Evolutionary conservation across 2,888 invertebrate species (phyloP).

Genomic region (Pterostichus niger): DNA sequence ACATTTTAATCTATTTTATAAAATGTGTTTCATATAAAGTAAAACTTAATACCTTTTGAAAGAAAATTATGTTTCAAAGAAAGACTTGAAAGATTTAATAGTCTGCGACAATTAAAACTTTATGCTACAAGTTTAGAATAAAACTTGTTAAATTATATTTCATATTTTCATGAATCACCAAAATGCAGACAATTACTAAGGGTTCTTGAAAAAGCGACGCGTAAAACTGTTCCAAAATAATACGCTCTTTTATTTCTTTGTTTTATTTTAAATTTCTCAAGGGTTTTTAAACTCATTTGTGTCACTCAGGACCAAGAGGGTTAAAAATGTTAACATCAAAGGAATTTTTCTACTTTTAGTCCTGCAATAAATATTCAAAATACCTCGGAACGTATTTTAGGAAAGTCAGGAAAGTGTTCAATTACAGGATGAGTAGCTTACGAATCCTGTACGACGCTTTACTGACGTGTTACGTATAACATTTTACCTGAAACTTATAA

Average conservation of each 20-base stretch:
- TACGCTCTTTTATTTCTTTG: slow-evolving; percentile 28
- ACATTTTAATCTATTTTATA: no score
- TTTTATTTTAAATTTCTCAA: slow-evolving; percentile 37
- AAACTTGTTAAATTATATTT: slow-evolving; percentile 32
- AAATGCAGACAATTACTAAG: slow-evolving; percentile 5
- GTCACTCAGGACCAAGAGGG: not conserved
- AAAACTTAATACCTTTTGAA: not conserved
- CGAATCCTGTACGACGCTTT: no score
- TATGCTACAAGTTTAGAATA: slow-evolving; percentile 2
- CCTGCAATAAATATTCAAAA: slow-evolving; percentile 11
- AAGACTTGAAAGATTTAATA: slow-evolving; percentile 2
- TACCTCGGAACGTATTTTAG: not conserved
- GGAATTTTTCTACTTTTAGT: not conserved
- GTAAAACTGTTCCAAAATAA: slow-evolving; percentile 21
- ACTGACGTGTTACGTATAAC: no score
- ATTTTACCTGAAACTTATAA: no score
- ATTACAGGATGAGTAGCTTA: no score
- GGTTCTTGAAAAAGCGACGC: not conserved
- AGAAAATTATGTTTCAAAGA: slow-evolving; percentile 22
- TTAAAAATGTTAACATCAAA: slow-evolving; percentile 31
- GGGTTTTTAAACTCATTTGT: slow-evolving; percentile 17
- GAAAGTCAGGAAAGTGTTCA: no score
- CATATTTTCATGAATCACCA: slow-evolving; percentile 12
- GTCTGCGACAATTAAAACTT: slow-evolving; percentile 29
- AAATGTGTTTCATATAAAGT: no score